Percentiles rank a stretch among this genome's conserved stretches.
Evolutionary conservation across 2,888 invertebrate genomes (phyloP).

Genomic region (Lycaena phlaeas): DNA sequence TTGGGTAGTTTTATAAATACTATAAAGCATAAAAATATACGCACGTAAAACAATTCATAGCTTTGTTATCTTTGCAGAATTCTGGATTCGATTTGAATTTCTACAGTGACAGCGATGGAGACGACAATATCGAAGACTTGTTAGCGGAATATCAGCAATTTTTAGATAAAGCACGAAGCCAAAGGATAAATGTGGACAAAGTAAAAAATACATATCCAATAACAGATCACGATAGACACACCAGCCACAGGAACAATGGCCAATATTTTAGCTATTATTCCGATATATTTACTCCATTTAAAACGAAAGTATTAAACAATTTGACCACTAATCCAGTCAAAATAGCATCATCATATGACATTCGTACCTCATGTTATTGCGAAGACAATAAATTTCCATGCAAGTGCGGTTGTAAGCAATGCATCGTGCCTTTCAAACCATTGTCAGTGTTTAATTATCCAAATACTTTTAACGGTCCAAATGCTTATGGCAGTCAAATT

Average conservation of each 20-base stretch:
- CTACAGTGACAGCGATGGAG: conserved; percentile 45
- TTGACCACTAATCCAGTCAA: background rate
- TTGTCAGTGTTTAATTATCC: conserved; percentile 31
- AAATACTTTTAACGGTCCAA: conserved; percentile 10
- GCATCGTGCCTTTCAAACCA: too few species aligned
- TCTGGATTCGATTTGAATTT: conserved; percentile 31
- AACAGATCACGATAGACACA: background rate
- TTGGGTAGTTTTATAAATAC: too few species aligned
- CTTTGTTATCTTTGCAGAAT: conserved; percentile 30
- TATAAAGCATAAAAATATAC: too few species aligned
- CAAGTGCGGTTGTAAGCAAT: conserved; percentile 44
- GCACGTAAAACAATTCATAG: background rate
- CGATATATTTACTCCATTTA: conserved; percentile 36
- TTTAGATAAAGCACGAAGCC: conserved; percentile 55
- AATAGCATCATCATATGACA: conserved; percentile 29
- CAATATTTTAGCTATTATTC: conserved; percentile 22
- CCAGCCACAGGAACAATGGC: conserved; percentile 23
- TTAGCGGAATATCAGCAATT: conserved; percentile 54
- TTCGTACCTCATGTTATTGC: conserved; percentile 40
- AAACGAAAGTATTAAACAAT: background rate
- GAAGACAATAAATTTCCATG: conserved; percentile 39
- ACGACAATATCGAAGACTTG: conserved; percentile 51
- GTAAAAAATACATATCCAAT: background rate
- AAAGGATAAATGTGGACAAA: conserved; percentile 33
- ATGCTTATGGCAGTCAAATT: background rate